Conservation (phyloP, 2,797 vertebrate genomes). For the Dendrocincla fuliginosa region DNA sequence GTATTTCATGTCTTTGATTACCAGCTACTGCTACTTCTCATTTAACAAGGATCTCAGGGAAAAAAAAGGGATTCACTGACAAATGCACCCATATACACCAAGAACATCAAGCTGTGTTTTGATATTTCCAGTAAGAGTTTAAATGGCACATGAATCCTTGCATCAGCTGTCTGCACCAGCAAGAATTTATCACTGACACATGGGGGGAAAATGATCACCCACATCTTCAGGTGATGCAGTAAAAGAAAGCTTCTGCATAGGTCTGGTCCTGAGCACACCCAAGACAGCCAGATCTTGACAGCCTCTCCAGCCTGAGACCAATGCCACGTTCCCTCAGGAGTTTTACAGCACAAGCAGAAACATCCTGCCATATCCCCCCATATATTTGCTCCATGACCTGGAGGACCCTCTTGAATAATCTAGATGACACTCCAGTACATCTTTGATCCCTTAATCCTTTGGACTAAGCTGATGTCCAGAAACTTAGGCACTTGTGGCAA, state of each 20-base stretch:
- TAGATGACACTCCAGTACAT: not conserved
- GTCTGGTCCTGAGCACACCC: not conserved
- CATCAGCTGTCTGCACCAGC: not conserved
- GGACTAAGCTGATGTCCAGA: not conserved
- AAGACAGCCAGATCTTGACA: not conserved
- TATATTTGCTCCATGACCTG: not conserved
- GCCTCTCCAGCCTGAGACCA: not conserved
- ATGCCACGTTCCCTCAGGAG: not conserved
- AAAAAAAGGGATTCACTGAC: not conserved
- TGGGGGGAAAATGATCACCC: fast-evolving
- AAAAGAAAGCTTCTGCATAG: not conserved
- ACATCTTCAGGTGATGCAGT: fast-evolving
- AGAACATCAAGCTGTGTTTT: not conserved
- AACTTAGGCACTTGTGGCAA: not conserved
- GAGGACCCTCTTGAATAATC: not conserved
- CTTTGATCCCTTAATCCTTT: not conserved
- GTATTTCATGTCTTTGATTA: not conserved
- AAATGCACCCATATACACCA: not conserved
- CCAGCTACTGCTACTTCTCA: not conserved
- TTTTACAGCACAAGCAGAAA: not conserved
- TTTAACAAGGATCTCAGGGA: not conserved
- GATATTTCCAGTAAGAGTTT: not conserved
- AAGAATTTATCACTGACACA: not conserved
- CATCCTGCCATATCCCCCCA: not conserved
- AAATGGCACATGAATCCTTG: not conserved